Evolutionary conservation across 2,113 vertebrate genomes (phyloP).

Genomic region (Eulacestoma nigropectus): DNA sequence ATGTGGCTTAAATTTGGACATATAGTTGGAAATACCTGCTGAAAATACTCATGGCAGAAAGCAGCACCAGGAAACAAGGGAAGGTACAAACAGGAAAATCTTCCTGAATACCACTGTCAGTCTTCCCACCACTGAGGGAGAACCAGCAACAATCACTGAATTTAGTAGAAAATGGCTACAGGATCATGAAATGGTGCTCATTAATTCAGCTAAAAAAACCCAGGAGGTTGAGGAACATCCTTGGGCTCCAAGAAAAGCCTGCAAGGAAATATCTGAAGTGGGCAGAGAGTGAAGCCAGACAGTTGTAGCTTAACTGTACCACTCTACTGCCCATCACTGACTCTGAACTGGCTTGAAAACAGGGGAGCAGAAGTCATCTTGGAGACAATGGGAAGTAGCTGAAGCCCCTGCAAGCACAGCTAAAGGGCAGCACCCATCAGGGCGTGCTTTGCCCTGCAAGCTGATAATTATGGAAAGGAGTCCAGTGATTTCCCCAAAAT

Average conservation of each 20-base stretch:
- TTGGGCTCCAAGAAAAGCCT: background rate
- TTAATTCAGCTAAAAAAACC: background rate
- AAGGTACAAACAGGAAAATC: background rate
- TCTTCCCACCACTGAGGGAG: background rate
- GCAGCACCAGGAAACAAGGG: background rate
- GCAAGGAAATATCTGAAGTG: background rate
- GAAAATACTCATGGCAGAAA: background rate
- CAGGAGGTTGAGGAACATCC: background rate
- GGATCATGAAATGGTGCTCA: background rate
- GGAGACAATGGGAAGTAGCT: background rate
- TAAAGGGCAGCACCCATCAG: background rate
- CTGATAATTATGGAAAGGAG: background rate
- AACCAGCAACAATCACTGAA: background rate
- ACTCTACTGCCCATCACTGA: background rate
- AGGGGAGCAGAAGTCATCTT: background rate
- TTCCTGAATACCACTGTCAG: background rate
- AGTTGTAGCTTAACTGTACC: background rate
- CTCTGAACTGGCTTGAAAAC: background rate
- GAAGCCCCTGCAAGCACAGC: background rate
- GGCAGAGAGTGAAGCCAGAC: background rate
- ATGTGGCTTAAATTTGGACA: background rate
- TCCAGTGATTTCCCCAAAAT: background rate
- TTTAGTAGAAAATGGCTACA: background rate
- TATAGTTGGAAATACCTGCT: background rate
- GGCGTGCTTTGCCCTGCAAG: background rate